Conservation (phyloP, 2,888 invertebrate species). For the Hyposoter didymator region DNA sequence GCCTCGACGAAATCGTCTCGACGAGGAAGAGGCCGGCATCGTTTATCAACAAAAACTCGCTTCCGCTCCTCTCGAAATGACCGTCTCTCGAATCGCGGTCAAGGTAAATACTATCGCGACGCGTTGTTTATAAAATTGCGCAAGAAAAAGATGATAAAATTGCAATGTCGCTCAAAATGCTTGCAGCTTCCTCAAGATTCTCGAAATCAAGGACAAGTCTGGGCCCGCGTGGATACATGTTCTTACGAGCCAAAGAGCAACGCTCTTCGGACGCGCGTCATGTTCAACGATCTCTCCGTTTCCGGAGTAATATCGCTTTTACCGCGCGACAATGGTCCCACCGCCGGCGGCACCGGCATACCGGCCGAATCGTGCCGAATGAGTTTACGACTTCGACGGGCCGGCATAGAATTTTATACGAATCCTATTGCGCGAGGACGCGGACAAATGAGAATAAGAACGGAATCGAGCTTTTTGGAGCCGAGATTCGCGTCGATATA, state of each 20-base stretch:
- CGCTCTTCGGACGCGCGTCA: constrained; percentile 90
- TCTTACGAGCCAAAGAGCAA: constrained; percentile 90
- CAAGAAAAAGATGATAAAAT: too few species aligned
- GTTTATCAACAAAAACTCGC: constrained; percentile 79
- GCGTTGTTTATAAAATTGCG: too few species aligned
- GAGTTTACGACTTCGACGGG: constrained; percentile 91
- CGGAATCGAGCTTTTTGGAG: constrained; percentile 93
- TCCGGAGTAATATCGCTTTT: constrained; percentile 90
- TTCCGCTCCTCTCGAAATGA: constrained; percentile 81
- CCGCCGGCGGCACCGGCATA: constrained; percentile 43
- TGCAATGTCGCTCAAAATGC: too few species aligned
- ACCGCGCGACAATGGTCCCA: constrained; percentile 74
- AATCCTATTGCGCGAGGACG: constrained; percentile 89
- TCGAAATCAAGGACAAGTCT: constrained; percentile 71
- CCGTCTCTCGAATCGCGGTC: constrained; percentile 78
- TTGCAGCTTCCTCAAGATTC: constrained; percentile 76
- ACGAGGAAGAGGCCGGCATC: constrained; percentile 75
- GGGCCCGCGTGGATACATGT: constrained; percentile 89
- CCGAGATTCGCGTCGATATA: constrained; percentile 94
- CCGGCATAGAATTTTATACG: constrained; percentile 91
- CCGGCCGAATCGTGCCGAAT: constrained; percentile 89
- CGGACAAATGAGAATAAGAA: constrained; percentile 90
- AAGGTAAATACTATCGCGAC: constrained; percentile 74
- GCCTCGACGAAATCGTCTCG: constrained; percentile 75
- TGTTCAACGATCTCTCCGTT: constrained; percentile 92